These are phyloP conservation scores for Mionectes macconnelli DNA, from an alignment of 2,113 vertebrate genomes.

Conservation along the genomic window DNA sequence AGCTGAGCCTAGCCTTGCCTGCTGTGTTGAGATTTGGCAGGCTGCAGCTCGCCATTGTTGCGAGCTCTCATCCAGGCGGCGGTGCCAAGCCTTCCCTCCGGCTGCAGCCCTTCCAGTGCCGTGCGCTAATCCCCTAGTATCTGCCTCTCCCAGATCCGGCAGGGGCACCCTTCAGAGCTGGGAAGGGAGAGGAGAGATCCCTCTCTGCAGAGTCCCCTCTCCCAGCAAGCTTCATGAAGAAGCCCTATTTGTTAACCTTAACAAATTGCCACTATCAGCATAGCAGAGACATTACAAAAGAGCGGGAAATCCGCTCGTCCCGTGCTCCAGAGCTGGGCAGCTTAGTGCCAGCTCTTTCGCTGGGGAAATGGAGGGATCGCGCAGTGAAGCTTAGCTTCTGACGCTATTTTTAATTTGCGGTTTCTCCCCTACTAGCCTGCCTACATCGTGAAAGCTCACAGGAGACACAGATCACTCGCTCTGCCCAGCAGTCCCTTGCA, in stretches of 20 bases:
- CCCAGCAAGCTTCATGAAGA: neutral
- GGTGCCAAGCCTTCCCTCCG: constrained; percentile 42
- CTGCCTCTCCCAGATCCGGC: constrained; percentile 21
- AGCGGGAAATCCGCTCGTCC: accelerated
- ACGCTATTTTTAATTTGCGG: accelerated
- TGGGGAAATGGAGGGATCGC: accelerated
- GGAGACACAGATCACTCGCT: neutral
- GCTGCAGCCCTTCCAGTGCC: constrained; percentile 39
- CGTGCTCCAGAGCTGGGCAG: neutral
- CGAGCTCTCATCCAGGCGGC: constrained; percentile 7
- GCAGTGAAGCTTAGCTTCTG: neutral
- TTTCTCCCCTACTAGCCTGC: neutral
- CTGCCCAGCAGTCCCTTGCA: accelerated
- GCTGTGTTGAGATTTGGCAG: constrained; percentile 65
- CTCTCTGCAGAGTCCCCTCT: neutral
- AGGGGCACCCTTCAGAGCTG: neutral
- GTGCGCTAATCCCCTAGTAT: neutral
- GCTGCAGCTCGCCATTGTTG: constrained; percentile 10
- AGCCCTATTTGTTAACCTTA: neutral
- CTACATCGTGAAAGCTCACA: neutral
- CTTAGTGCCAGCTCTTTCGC: accelerated
- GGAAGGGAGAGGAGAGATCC: neutral
- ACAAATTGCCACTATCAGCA: neutral
- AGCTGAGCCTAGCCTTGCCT: constrained; percentile 56
- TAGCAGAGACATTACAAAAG: neutral